Evolutionary conservation across 1,140 invertebrate species (phyloP).

Genomic region (Scaptomyza graminum): DNA sequence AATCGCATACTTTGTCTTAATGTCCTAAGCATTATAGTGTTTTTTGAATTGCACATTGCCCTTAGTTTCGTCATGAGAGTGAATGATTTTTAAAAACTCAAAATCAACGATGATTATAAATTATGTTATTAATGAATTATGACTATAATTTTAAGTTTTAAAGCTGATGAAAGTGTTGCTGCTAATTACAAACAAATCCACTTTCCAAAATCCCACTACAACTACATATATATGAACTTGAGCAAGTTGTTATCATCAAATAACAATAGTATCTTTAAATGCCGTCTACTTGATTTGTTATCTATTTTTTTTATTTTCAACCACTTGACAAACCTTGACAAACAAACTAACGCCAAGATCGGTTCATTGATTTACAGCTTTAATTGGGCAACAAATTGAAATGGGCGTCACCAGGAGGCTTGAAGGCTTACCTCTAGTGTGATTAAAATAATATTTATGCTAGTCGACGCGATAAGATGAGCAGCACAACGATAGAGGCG

Average conservation of each 20-base stretch:
- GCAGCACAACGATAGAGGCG: neutral
- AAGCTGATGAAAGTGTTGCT: neutral
- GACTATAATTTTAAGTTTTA: neutral
- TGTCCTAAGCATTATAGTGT: neutral
- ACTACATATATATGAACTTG: neutral
- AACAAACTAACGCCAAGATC: neutral
- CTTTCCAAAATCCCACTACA: neutral
- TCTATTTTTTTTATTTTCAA: neutral
- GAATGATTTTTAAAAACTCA: neutral
- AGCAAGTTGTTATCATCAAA: conserved; percentile 8
- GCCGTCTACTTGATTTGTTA: conserved; percentile 6
- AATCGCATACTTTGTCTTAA: too few relatives aligned
- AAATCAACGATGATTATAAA: neutral
- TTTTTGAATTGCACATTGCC: conserved; percentile 1
- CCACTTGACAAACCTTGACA: conserved; percentile 4
- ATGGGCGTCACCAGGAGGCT: neutral
- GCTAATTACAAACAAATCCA: neutral
- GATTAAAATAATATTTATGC: conserved; percentile 64
- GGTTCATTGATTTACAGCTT: conserved; percentile 17
- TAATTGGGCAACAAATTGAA: conserved; percentile 13
- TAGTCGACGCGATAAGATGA: conserved; percentile 41
- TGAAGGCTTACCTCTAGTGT: neutral
- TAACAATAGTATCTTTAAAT: conserved; percentile 5
- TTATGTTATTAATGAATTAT: neutral
- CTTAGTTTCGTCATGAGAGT: conserved; percentile 12